Conservation (phyloP, 2,113 vertebrate genomes). For the Antigone vipio region DNA sequence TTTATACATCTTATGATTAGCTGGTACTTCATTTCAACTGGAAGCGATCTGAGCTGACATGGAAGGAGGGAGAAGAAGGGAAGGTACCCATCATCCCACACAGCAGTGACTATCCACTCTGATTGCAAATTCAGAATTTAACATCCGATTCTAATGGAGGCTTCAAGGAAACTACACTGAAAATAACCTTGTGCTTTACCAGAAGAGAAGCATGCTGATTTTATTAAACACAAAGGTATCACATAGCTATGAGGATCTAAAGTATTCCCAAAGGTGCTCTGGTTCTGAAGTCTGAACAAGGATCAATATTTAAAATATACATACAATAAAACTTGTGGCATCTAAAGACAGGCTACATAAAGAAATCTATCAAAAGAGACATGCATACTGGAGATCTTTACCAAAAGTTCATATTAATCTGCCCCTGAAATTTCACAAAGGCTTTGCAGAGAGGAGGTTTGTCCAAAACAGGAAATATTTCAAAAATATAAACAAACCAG, state of each 20-base stretch:
- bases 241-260: neutral
- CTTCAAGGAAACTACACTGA: neutral
- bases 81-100: neutral
- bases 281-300: neutral
- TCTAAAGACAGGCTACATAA: neutral
- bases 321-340: neutral
- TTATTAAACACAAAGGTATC: neutral
- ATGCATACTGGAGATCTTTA: neutral
- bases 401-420: neutral
- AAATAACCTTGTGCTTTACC: neutral
- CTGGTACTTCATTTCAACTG: neutral
- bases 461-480: neutral
- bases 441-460: neutral
- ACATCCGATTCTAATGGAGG: neutral
- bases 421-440: neutral
- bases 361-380: neutral
- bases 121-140: neutral
- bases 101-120: neutral
- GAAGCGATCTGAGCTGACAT: constrained; percentile 13
- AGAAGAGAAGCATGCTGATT: neutral
- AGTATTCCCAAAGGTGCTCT: neutral
- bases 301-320: neutral
- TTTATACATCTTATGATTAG: constrained; percentile 8
- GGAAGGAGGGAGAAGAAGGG: neutral
- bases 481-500: neutral